Percentiles rank a stretch among this genome's conserved stretches.
Evolutionary conservation across 2,797 vertebrate genomes (phyloP).

Genomic region (Sebastes hubbsi): DNA sequence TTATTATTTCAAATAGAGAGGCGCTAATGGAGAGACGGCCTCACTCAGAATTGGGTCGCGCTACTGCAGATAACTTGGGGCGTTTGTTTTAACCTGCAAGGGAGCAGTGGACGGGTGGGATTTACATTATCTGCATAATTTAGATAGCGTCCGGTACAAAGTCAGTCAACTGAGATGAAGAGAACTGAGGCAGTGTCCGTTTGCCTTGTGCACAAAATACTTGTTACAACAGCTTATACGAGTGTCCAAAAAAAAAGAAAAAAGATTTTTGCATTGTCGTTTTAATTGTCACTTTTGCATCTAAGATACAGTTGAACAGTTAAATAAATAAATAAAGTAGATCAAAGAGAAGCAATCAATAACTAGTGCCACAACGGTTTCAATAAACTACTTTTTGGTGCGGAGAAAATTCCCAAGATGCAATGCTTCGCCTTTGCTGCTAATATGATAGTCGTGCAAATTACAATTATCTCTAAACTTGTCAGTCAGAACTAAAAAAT

Average conservation of each 20-base stretch:
- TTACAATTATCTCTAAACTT: background rate
- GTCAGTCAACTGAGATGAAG: background rate
- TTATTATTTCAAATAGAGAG: background rate
- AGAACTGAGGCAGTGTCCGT: background rate
- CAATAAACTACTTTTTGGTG: background rate
- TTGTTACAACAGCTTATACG: fast-evolving
- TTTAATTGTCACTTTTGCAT: background rate
- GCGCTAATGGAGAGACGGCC: slow-evolving; percentile 12
- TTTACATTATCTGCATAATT: slow-evolving; percentile 12
- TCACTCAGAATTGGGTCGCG: slow-evolving; percentile 1
- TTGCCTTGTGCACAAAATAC: background rate
- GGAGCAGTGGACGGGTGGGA: slow-evolving; percentile 7
- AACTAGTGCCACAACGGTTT: background rate
- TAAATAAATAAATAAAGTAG: too few species aligned
- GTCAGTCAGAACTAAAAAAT: background rate
- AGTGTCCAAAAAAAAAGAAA: background rate
- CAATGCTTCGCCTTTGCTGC: background rate
- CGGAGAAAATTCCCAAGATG: background rate
- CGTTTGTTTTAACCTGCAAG: slow-evolving; percentile 30
- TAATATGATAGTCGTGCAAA: background rate
- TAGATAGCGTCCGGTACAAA: background rate
- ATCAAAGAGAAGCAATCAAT: background rate
- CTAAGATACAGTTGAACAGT: background rate
- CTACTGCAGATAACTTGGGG: background rate
- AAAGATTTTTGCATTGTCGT: background rate